Evolutionary conservation across 2,888 invertebrate genomes (phyloP), one percentile per base, ranked within the genome.

Genomic region (Morpho deidamia): DNA sequence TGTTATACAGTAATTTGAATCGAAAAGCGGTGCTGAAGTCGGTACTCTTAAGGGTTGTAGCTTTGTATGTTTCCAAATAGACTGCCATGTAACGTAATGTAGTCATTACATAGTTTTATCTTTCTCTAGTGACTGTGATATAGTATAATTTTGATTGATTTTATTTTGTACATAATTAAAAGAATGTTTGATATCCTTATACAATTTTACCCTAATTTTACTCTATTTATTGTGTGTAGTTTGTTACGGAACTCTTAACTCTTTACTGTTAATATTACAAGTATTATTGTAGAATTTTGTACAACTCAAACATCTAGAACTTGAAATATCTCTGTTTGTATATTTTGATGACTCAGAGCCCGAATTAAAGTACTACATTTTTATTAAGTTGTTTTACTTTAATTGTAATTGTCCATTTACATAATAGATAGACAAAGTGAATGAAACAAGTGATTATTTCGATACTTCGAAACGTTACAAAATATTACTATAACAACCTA

Each of bases 71-170:
- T 80, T 77, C 72, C 67, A 69, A 71, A 83, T 87, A 84, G 83
- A 86, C 83, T 87, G 84, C 79, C 72, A 72, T 72, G 61, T 78
- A 70, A 76, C 65, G 66, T 76, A 80, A 77, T 60, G 69, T 60
- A 56, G 58, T 52, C 50, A 56, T 53, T 59, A 55, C 48, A 59
- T 62, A 62, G 63, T 60, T 81, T 81, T 75, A 83, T 81, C 78
- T 84, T 76, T 87, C 74, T 85, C 81, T 88, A 89, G 88, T 78
- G 78, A 85, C 88, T 89, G 88, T 89, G 88, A 89, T 89, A 89
- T 87, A 87, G 83, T 81, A 83, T 87, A 84, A 86, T 86, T 87
- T 69, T 76, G 74, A 71, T 76, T 67, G 67, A 71, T 72, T 71
- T 76, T 79, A 69, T 81, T 81, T 83, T 85, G 83, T 86, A 85